Base-by-base conservation (phyloP, 2,888 invertebrate species). In the Apotomis turbidana region DNA sequence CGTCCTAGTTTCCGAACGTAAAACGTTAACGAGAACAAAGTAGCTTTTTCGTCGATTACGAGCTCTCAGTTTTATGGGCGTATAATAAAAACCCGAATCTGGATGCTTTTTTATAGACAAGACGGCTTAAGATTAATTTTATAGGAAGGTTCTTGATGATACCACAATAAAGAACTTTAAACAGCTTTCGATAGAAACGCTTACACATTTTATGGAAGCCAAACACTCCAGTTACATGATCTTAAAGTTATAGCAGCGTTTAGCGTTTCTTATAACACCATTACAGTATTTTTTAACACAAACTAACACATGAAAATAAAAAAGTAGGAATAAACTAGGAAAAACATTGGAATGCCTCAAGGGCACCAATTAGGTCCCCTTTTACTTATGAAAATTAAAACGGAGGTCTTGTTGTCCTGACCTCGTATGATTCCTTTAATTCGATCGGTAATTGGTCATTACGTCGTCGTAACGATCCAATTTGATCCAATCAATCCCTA, bases 391-490 rank as follows among this genome's bases (percentile, higher is more conserved):
- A 84, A 84, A 80, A 80, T 78, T 81, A 81, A 82, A 81, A 80
- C 79, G 77, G 79, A 81, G 80, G 79, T 83, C 81, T 78, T 75
- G 83, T 85, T 83, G 82, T 81, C 82, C 76, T 81, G 79, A 85
- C 83, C 81, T 86, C 80, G 80, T 80, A 82, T 82, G 79, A 82
- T 80, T 83, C 86, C 83, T 83, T 89, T 87, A 89, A 90, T 90
- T 87, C 86, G 87, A 88, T 87, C 86, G 85, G 89, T 89, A 90
- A 92, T 90, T 90, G 91, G 85, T 86, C 86, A 90, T 90, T 87
- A 86, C 89, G 86, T 85, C 87, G 41, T 86, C 82, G 82, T 88
- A 88, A 90, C 88, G 86, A 87, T 82, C 88, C 91, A 90, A 90
- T 91, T 91, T 89, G 85, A 83, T 85, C 86, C 90, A 91, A 91